A percentile compares a stretch with the other conserved stretches of the same genome.
phyloP scores from a whole-genome alignment of 2,888 invertebrate species.

The Liopterus haemorrhoidalis region DNA sequence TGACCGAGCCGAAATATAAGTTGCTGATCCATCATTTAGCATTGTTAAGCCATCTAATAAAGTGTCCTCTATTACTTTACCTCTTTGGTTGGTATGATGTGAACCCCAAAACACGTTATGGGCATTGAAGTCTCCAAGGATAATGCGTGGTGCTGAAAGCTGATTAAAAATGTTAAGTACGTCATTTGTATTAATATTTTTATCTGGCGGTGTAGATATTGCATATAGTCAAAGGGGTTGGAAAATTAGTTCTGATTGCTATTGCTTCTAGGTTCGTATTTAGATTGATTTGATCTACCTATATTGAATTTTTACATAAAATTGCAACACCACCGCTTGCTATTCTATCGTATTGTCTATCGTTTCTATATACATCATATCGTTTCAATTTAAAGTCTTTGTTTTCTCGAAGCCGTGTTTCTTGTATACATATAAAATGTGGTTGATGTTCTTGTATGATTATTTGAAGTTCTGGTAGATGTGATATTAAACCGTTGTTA shows the following conservation, averaged over 20 bases:
- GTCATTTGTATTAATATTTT: not conserved
- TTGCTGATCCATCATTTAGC: not conserved
- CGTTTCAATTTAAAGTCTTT: not conserved
- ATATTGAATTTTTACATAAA: conserved; percentile 1
- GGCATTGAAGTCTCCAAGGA: conserved; percentile 1
- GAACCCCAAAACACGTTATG: conserved; percentile 1
- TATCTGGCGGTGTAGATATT: not conserved
- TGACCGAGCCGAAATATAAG: not conserved
- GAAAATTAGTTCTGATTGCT: not conserved
- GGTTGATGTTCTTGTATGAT: conserved; percentile 2
- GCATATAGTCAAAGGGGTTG: not conserved
- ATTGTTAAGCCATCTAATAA: not conserved
- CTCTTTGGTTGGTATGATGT: conserved; percentile 1
- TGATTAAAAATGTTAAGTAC: not conserved
- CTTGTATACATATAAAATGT: conserved; percentile 5
- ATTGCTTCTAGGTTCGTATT: conserved; percentile 1
- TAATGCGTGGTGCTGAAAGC: not conserved
- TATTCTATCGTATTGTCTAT: not conserved
- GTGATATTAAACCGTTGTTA: conserved; percentile 1
- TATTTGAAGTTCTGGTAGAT: conserved; percentile 5
- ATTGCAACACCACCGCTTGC: not conserved
- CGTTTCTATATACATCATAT: conserved; percentile 3
- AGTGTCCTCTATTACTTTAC: not conserved
- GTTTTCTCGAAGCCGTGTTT: conserved; percentile 1
- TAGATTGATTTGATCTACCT: not conserved